Conservation (phyloP, 2,797 vertebrate species). For the Cryptoprocta ferox region DNA sequence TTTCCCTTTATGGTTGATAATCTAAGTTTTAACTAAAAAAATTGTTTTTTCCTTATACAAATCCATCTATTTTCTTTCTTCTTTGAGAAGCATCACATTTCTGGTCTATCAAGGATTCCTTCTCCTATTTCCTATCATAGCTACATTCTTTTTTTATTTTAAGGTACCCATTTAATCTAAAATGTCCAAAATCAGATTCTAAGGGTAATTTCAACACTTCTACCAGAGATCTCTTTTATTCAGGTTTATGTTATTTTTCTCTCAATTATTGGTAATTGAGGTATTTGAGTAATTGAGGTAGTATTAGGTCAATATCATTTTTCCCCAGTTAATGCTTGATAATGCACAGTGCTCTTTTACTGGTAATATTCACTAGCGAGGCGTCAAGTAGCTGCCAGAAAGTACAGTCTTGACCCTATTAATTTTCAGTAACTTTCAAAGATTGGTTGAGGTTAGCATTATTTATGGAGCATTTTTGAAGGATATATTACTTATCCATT, state of each 20-base stretch:
- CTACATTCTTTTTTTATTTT: neutral
- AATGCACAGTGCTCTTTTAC: neutral
- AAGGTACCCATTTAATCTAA: neutral
- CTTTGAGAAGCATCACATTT: neutral
- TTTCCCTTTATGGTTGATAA: neutral
- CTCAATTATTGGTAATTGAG: neutral
- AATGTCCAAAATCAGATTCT: neutral
- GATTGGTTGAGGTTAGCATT: neutral
- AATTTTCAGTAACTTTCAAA: neutral
- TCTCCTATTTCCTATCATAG: neutral
- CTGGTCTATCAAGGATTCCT: neutral
- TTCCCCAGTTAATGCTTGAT: neutral
- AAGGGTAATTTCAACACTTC: neutral
- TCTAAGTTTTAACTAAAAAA: neutral
- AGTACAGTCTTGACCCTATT: neutral
- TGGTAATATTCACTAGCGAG: neutral
- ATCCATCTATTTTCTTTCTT: neutral
- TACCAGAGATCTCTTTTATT: neutral
- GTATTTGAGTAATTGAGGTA: too few relatives aligned
- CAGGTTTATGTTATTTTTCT: neutral
- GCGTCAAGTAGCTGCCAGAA: neutral
- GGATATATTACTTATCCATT: neutral
- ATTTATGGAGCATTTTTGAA: neutral
- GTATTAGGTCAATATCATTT: neutral
- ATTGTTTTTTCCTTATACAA: neutral